Evolutionary conservation across 2,113 vertebrate species (phyloP).

Genomic region (Hiodon tergisus): DNA sequence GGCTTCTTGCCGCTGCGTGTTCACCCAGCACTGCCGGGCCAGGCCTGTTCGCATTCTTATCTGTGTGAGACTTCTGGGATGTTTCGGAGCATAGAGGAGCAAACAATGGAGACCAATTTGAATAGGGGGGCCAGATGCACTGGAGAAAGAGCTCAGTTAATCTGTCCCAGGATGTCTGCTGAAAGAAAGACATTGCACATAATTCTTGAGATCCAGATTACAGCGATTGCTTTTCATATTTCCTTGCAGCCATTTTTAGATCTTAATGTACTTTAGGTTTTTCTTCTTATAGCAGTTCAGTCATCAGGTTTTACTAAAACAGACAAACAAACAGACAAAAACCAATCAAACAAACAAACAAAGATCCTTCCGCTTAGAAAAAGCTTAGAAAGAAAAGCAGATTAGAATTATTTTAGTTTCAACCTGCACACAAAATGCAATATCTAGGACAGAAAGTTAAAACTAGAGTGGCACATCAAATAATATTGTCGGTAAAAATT

Average conservation of each 20-base stretch:
- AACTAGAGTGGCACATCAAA: background rate
- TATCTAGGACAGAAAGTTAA: background rate
- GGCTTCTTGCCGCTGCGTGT: too few species aligned
- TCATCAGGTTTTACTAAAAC: background rate
- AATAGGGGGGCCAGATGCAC: slow-evolving; percentile 33
- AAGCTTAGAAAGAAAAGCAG: background rate
- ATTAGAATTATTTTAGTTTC: background rate
- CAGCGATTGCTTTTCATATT: background rate
- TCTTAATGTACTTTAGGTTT: background rate
- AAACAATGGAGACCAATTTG: slow-evolving; percentile 34
- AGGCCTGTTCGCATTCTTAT: slow-evolving; percentile 11
- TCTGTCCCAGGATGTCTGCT: slow-evolving; percentile 26
- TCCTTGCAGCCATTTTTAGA: background rate
- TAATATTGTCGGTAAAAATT: background rate
- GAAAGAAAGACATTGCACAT: slow-evolving; percentile 7
- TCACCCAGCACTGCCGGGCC: too few species aligned
- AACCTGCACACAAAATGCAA: too few species aligned
- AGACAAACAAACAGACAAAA: background rate
- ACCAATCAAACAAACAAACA: background rate
- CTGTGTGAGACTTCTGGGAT: slow-evolving; percentile 27
- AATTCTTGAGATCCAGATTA: slow-evolving; percentile 19
- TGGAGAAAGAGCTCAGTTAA: slow-evolving; percentile 28
- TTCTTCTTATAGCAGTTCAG: background rate
- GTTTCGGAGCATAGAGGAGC: slow-evolving; percentile 27
- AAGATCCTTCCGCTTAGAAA: background rate